These are phyloP conservation scores for Silurus glanis DNA, from an alignment of 2,113 vertebrate genomes.

Conservation along the genomic window DNA sequence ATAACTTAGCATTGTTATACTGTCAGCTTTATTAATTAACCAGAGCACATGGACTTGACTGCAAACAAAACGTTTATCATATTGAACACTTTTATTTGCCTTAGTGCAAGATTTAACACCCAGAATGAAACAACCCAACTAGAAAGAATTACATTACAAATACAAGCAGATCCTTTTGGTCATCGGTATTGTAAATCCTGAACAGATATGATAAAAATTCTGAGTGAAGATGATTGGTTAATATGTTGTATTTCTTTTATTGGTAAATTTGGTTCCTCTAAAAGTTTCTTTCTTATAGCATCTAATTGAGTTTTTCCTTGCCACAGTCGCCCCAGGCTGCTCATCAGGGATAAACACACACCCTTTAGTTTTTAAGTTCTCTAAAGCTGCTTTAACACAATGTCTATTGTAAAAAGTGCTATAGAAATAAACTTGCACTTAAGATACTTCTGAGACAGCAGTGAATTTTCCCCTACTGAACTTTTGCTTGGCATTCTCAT, in stretches of 20 bases:
- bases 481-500: too few relatives aligned
- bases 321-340: too few relatives aligned
- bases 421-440: too few relatives aligned
- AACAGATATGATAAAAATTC: slow-evolving; percentile 39
- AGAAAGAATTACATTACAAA: slow-evolving; percentile 1
- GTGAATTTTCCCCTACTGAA: too few relatives aligned
- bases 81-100: background rate
- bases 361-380: too few relatives aligned
- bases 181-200: slow-evolving; percentile 37
- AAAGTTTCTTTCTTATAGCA: too few relatives aligned
- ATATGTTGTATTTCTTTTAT: slow-evolving; percentile 50
- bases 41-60: background rate
- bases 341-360: too few relatives aligned
- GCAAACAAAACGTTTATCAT: background rate
- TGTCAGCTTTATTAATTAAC: background rate
- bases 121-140: background rate
- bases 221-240: slow-evolving; percentile 36
- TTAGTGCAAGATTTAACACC: background rate
- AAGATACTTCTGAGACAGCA: too few relatives aligned
- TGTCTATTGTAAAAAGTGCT: too few relatives aligned
- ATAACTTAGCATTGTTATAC: background rate
- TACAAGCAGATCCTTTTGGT: slow-evolving; percentile 1
- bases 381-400: too few relatives aligned
- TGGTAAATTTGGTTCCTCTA: background rate
- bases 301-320: too few relatives aligned